Evolutionary conservation across 2,888 invertebrate genomes (phyloP).

Genomic region (Hedya salicella): DNA sequence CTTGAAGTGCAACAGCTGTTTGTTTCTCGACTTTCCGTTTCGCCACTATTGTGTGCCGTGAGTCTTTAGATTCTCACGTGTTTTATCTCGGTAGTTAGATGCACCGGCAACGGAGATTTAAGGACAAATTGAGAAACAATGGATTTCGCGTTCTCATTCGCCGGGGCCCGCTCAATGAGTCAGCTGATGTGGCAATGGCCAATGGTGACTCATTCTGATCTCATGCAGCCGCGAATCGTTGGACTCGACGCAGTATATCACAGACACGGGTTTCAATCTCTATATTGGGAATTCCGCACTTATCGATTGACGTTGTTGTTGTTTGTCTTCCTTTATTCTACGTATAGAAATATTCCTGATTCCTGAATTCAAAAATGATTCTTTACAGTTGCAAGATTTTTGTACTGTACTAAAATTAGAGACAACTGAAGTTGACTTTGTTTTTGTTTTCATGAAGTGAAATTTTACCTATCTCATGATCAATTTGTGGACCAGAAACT

Average conservation of each 20-base stretch:
- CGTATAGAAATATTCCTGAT: neutral
- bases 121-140: slow-evolving; percentile 73
- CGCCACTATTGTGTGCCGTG: slow-evolving; percentile 35
- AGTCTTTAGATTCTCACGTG: slow-evolving; percentile 37
- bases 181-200: slow-evolving; percentile 78
- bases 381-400: too few relatives aligned
- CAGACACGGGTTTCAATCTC: slow-evolving; percentile 9
- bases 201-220: slow-evolving; percentile 73
- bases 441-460: neutral
- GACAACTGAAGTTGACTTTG: neutral
- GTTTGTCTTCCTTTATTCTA: slow-evolving; percentile 3
- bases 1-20: slow-evolving; percentile 39
- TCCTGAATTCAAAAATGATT: neutral
- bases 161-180: slow-evolving; percentile 68
- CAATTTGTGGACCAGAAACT: neutral
- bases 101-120: slow-evolving; percentile 57
- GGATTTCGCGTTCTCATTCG: slow-evolving; percentile 73
- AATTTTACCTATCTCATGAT: neutral
- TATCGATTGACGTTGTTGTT: slow-evolving; percentile 7
- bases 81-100: slow-evolving; percentile 37
- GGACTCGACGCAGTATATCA: slow-evolving; percentile 54
- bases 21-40: slow-evolving; percentile 41
- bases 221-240: slow-evolving; percentile 63
- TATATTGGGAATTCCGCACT: slow-evolving; percentile 22
- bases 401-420: too few relatives aligned